A percentile compares a stretch with the other conserved stretches of the same genome.
These are phyloP conservation scores for Scaptomyza reducta DNA, from an alignment of 2,888 invertebrate genomes.

Conservation along the genomic window DNA sequence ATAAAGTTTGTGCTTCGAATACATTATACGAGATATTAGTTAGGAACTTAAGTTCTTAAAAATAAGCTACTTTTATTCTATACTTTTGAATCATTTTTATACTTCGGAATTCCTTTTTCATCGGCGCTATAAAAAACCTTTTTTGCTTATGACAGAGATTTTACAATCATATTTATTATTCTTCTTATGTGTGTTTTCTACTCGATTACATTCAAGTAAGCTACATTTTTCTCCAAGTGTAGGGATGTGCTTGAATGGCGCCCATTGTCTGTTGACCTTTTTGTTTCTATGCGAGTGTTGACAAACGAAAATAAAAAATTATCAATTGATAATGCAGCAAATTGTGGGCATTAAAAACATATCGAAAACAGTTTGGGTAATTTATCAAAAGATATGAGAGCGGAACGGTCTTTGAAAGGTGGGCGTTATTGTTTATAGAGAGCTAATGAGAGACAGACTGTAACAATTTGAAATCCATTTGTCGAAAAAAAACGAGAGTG, in stretches of 20 bases:
- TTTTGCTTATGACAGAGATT: too few species aligned
- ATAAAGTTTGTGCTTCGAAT: too few species aligned
- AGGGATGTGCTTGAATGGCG: slow-evolving; percentile 40
- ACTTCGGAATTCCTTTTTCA: too few species aligned
- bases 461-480: slow-evolving; percentile 66
- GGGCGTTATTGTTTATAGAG: slow-evolving; percentile 56
- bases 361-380: slow-evolving; percentile 59
- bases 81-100: too few species aligned
- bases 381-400: slow-evolving; percentile 71
- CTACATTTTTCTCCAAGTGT: background rate
- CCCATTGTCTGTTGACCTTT: slow-evolving; percentile 23
- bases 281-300: slow-evolving; percentile 45
- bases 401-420: slow-evolving; percentile 29
- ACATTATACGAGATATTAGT: too few species aligned
- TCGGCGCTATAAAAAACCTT: too few species aligned
- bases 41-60: too few species aligned
- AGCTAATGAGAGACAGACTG: slow-evolving; percentile 35
- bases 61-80: too few species aligned
- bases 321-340: slow-evolving; percentile 65
- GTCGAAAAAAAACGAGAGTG: slow-evolving; percentile 17
- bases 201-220: background rate
- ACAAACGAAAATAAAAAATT: slow-evolving; percentile 54
- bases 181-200: background rate
- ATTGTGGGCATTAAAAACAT: slow-evolving; percentile 56
- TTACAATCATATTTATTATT: background rate